Evolutionary conservation across 2,888 invertebrate species (phyloP).

Genomic region (Drepanosiphum platanoidis): DNA sequence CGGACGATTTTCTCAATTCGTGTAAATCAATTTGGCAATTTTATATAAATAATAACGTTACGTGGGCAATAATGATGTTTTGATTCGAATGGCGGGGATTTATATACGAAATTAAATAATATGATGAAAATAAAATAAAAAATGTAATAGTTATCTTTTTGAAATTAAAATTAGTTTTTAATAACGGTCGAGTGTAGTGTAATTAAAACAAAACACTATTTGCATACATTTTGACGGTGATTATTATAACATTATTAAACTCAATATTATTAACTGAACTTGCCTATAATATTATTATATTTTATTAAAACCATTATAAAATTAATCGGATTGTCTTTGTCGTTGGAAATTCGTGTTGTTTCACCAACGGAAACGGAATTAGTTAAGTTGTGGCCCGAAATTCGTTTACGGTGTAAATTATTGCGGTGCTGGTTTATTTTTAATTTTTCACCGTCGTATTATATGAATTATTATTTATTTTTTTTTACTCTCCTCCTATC

Average conservation of each 20-base stretch:
- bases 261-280: conserved; percentile 14
- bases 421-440: too few relatives aligned
- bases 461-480: too few relatives aligned
- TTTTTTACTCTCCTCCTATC: too few relatives aligned
- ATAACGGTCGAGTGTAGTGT: background rate
- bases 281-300: conserved; percentile 11
- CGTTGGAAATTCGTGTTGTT: background rate
- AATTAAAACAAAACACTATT: background rate
- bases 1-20: too few relatives aligned
- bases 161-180: background rate
- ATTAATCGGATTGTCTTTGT: background rate
- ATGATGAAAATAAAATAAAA: background rate
- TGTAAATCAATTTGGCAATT: too few relatives aligned
- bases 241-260: background rate
- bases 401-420: background rate
- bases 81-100: background rate
- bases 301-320: conserved; percentile 19
- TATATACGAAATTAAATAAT: too few relatives aligned
- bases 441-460: background rate
- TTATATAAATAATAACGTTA: too few relatives aligned
- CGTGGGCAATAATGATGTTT: background rate
- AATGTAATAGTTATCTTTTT: background rate
- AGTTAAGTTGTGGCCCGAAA: background rate
- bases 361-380: background rate
- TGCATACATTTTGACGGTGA: background rate